Base-by-base conservation (phyloP, 2,797 vertebrate genomes). In the Lagocephalus sceleratus region DNA sequence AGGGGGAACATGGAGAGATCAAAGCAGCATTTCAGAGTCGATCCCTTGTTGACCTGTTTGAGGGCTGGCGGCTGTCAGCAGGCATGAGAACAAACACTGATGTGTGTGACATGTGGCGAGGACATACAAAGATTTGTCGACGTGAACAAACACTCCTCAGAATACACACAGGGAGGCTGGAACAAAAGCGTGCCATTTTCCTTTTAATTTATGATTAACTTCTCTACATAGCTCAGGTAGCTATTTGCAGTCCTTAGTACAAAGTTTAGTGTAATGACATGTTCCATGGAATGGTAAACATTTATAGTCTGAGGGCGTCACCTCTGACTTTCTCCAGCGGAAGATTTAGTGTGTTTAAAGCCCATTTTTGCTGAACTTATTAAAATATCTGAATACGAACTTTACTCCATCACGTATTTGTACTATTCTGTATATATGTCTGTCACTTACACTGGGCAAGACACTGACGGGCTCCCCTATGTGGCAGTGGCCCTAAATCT, bases 31-130 rank as follows among this genome's bases (percentile, higher is more conserved):
- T 78, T 76, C 63, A 54, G 66, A 82, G 76, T 66, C 68, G 20
- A 54, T 80, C 77, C 76, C 69, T 58, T 17, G 70, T 63, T 47
- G 64, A 74, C 57, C 69, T 43, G 73, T 62, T 66, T 59, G 53
- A 58, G 75, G 68, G 60, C 73, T 42, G 71, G 60, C 54, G 76
- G 70, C 74, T 76, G 81, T 82, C 81, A 71, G 66, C 35, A 47
- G 70, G 53, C 51, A 81, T 81, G 75, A 85, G 70, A 83, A 70
- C 62, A 85, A 78, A 85, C 81, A 78, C 48, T 5, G 57, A 70
- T 69, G 45, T 63, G 63, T 49, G 71, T 59, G 59, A 75, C 7
- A 23, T 68, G 16, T 19, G 40, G 16, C 40, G 40, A 1, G 15
- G 14, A 40, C 39, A 16, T 14, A 15, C 6, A 12, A 15, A 40